A percentile compares a stretch with the other conserved stretches of the same genome.
phyloP scores from a whole-genome alignment of 2,113 vertebrate genomes.

The Clarias magur region DNA sequence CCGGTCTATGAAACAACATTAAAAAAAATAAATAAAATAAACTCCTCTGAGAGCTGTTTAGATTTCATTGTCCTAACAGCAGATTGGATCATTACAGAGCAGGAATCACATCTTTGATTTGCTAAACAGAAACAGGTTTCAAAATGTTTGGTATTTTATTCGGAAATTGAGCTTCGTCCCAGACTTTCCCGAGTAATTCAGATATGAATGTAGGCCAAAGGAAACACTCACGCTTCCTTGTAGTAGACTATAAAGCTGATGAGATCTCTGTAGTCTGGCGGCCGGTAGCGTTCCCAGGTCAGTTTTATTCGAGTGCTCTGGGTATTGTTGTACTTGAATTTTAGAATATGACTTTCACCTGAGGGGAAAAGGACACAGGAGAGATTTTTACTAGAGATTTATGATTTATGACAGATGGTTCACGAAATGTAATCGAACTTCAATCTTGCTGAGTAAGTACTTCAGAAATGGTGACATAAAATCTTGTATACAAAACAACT shows the following conservation, averaged over 20 bases:
- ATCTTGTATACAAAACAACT: neutral
- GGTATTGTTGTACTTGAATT: constrained; percentile 86
- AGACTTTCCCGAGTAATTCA: neutral
- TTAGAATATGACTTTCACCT: constrained; percentile 90
- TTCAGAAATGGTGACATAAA: too few relatives aligned
- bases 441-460: constrained; percentile 10
- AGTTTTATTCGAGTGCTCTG: constrained; percentile 83
- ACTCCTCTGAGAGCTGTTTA: neutral
- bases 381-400: constrained; percentile 25
- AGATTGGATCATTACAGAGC: neutral
- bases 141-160: neutral
- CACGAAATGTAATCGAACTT: neutral
- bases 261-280: constrained; percentile 84
- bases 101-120: neutral
- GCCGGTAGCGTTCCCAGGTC: constrained; percentile 88
- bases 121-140: constrained; percentile 8
- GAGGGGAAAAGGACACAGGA: constrained; percentile 53
- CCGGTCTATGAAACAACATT: neutral
- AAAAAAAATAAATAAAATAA: neutral
- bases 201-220: neutral
- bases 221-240: constrained; percentile 92
- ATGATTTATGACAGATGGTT: neutral
- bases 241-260: constrained; percentile 97
- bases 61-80: neutral
- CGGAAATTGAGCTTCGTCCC: neutral